Evolutionary conservation across 64 coral and sea anemone species (phyloP).

Genomic region (Montipora foliosa): DNA sequence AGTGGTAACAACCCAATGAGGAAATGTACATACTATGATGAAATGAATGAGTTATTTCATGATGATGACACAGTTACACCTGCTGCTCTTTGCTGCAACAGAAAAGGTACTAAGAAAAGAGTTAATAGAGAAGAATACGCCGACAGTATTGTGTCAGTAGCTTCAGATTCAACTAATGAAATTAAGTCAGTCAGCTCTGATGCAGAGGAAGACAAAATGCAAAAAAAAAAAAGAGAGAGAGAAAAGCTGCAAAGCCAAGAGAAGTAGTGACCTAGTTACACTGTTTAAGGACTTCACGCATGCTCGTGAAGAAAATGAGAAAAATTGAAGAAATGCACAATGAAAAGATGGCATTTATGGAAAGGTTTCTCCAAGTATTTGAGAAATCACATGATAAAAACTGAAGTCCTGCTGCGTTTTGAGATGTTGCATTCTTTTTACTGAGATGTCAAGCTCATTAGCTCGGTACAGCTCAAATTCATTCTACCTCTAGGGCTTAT

Average conservation of each 20-base stretch:
- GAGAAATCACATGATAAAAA: no score
- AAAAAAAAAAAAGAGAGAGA: not conserved
- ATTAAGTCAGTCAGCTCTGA: not conserved
- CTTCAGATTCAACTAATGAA: not conserved
- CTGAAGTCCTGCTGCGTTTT: no score
- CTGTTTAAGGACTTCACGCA: not conserved
- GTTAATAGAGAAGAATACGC: not conserved
- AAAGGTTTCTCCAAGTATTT: no score
- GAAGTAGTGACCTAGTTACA: not conserved
- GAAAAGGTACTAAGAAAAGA: not conserved
- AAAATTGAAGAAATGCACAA: no score
- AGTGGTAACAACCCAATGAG: constrained; percentile 3
- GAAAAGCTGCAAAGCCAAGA: not conserved
- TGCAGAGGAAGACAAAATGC: not conserved
- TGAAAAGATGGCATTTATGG: no score
- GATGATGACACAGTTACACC: not conserved
- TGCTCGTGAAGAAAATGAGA: not conserved
- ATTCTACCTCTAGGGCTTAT: no score
- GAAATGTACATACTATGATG: not conserved
- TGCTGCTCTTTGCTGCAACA: constrained; percentile 6
- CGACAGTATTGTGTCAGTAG: not conserved
- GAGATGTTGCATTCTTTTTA: no score
- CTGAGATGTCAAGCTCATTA: no score
- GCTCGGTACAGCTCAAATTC: no score
- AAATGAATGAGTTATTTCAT: not conserved